A percentile compares a stretch with the other conserved stretches of the same genome.
These are phyloP conservation scores for Mormyrus proboscirostris DNA, from an alignment of 2,797 vertebrate genomes.

Conservation along the genomic window DNA sequence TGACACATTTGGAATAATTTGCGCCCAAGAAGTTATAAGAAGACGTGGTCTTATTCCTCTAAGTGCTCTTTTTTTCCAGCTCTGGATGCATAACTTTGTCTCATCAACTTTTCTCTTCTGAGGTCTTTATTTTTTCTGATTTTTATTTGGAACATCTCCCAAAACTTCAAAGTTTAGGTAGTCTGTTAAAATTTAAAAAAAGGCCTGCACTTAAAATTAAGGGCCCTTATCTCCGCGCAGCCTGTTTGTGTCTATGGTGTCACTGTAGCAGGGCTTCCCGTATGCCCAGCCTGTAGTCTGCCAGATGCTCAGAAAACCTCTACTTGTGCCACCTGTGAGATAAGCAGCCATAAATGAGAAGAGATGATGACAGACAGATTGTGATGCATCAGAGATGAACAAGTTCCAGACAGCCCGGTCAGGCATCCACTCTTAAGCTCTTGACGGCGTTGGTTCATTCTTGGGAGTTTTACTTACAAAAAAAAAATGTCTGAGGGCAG, in stretches of 20 bases:
- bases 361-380: not conserved
- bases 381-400: not conserved
- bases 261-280: too few relatives aligned
- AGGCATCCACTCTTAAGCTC: not conserved
- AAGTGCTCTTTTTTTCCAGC: not conserved
- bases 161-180: not conserved
- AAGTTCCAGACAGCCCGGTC: not conserved
- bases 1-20: conserved; percentile 20
- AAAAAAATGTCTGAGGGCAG: not conserved
- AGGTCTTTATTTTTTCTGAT: conserved; percentile 14
- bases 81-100: conserved; percentile 11
- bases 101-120: conserved; percentile 9
- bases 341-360: not conserved
- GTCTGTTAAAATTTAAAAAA: not conserved
- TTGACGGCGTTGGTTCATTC: not conserved
- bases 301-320: not conserved
- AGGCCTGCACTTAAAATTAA: not conserved
- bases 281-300: not conserved
- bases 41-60: not conserved
- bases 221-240: not conserved
- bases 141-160: not conserved
- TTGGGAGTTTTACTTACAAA: not conserved
- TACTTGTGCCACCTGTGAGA: not conserved
- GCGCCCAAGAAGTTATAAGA: not conserved
- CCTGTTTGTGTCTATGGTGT: not conserved